Evolutionary conservation across 2,797 vertebrate species (phyloP), one percentile per base, ranked within the genome.

Genomic region (Pelochelys cantorii): DNA sequence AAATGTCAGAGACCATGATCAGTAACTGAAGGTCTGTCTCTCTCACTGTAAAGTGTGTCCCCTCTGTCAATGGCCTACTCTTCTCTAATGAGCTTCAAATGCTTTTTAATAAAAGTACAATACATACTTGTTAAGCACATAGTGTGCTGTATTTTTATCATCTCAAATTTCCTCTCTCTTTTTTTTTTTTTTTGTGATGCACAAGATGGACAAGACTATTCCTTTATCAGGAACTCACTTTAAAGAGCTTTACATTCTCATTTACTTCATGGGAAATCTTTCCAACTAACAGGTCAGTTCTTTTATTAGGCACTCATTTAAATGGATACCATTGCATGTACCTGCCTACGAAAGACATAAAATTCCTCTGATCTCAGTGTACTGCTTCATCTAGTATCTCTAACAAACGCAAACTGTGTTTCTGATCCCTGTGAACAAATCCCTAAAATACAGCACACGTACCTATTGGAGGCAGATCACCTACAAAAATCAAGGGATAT

Each of bases 151-250:
- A 54, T 91, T 95, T 95, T 95, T 86, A 92, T 86, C 55, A 31
- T 23, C 27, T 89, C 48, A 27, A 31, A 85, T 93, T 91, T 89
- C 92, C 79, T n/a, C 92, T 93, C 92, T 85, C 90, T 91, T 89
- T 94, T 59, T 65, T 93, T 85, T 90, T 91, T 89, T 94, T 59
- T 65, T 93, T 92, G 86, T 81, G 57, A 82, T 90, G 90, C 85
- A 85, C 53, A 54, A 54, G 75, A 52, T 71, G 68, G 34, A 84
- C 81, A 81, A 88, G 18, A 3, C 80, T 56, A 65, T 87, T 81
- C 54, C 79, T 93, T 89, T 87, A 80, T 91, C 83, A 83, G 88
- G 90, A 90, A 3, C 62, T 95, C 79, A 84, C 18, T 59, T 94
- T 79, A 0, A 0, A 27, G 20, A 11, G 29, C 81, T 94, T 86